Conservation (phyloP, 2,113 vertebrate species). For the Ictalurus punctatus region DNA sequence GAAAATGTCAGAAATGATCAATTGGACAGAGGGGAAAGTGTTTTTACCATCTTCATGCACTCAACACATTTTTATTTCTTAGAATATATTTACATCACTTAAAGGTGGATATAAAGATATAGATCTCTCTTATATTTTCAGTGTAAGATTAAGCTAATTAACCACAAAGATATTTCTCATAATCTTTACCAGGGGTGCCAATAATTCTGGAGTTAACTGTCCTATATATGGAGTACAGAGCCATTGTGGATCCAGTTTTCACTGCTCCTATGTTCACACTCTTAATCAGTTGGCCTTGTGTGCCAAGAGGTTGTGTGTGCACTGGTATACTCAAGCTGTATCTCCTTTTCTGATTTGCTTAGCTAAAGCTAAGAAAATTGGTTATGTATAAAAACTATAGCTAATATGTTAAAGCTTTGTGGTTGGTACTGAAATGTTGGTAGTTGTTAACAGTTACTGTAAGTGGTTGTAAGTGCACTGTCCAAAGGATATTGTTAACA, state of each 20-base stretch:
- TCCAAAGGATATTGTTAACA: neutral
- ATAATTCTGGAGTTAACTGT: neutral
- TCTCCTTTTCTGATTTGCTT: too few relatives aligned
- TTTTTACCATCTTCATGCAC: neutral
- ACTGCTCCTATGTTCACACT: neutral
- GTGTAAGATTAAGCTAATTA: too few relatives aligned
- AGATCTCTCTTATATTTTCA: neutral
- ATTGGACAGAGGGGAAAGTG: neutral
- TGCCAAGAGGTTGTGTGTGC: neutral
- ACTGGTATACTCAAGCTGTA: neutral
- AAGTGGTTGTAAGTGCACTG: neutral
- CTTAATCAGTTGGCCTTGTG: neutral
- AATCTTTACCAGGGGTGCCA: neutral
- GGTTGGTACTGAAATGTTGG: neutral
- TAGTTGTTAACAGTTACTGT: neutral
- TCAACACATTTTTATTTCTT: neutral
- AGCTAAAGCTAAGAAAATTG: too few relatives aligned
- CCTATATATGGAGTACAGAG: neutral
- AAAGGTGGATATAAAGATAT: neutral
- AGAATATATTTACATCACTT: neutral
- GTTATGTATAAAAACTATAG: too few relatives aligned
- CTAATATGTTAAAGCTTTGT: neutral
- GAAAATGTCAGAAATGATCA: constrained; percentile 15
- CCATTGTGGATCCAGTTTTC: neutral
- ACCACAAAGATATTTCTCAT: neutral